These are phyloP conservation scores for Cataglyphis cursor DNA, from an alignment of 2,888 invertebrate genomes.

Conservation along the genomic window DNA sequence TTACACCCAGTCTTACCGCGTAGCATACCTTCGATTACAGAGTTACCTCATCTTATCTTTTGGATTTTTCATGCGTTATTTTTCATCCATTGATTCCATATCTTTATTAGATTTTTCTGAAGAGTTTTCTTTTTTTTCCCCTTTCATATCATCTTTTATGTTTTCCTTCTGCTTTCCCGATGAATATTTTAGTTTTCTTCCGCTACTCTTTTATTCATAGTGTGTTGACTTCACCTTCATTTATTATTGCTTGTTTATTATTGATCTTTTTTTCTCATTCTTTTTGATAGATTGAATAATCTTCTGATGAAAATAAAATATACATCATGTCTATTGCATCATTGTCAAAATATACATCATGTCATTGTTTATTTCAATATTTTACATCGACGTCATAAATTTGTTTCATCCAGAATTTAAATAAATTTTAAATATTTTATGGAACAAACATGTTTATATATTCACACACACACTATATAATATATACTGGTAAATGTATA, in stretches of 20 bases:
- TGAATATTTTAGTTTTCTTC: not conserved
- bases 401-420: not conserved
- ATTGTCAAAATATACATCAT: too few species aligned
- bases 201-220: not conserved
- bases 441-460: not conserved
- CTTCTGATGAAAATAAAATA: not conserved
- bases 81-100: not conserved
- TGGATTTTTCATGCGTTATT: not conserved
- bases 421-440: constrained; percentile 3
- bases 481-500: not conserved
- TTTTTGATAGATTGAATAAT: not conserved
- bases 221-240: not conserved
- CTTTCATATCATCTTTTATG: not conserved
- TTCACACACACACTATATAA: not conserved
- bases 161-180: not conserved
- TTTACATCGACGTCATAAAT: not conserved
- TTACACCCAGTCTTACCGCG: constrained; percentile 73
- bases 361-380: not conserved
- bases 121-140: not conserved
- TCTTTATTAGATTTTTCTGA: not conserved
- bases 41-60: constrained; percentile 75
- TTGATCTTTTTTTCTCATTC: not conserved
- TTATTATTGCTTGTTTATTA: not conserved
- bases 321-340: too few species aligned
- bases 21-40: constrained; percentile 75